Conservation (phyloP, 23 tunicate species). For the Halocynthia aurantium region DNA sequence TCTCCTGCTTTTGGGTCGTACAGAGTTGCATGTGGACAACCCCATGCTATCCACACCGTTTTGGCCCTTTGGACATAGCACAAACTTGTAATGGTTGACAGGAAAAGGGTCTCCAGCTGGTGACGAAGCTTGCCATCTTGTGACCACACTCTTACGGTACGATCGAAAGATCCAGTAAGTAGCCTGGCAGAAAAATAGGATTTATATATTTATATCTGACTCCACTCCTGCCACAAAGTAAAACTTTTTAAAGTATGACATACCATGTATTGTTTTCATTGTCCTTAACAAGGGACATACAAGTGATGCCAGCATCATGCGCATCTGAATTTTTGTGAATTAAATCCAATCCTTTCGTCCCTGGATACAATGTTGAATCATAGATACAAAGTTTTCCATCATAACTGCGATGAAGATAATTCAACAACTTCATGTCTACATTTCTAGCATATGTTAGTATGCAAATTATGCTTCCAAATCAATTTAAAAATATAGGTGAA, state of each 20-base stretch:
- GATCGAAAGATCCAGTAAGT: slow-evolving; percentile 88
- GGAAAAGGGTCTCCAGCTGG: slow-evolving; percentile 63
- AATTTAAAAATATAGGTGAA: too few species aligned
- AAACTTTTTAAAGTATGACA: background rate
- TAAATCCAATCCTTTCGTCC: slow-evolving; percentile 66
- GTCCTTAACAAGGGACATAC: slow-evolving; percentile 84
- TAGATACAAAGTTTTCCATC: slow-evolving; percentile 86
- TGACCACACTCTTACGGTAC: slow-evolving; percentile 89
- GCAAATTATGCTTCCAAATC: too few species aligned
- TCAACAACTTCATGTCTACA: background rate
- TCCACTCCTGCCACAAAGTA: background rate
- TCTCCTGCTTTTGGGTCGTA: slow-evolving; percentile 95
- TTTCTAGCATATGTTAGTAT: too few species aligned
- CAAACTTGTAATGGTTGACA: slow-evolving; percentile 62
- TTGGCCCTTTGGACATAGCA: slow-evolving; percentile 77
- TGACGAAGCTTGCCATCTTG: slow-evolving; percentile 89
- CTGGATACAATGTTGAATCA: slow-evolving; percentile 89
- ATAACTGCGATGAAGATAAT: slow-evolving; percentile 33
- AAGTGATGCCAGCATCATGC: slow-evolving; percentile 89
- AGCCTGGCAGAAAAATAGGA: slow-evolving; percentile 38
- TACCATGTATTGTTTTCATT: slow-evolving; percentile 93
- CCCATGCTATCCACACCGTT: slow-evolving; percentile 88
- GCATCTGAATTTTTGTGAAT: slow-evolving; percentile 51
- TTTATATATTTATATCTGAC: background rate
- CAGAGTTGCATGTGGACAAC: slow-evolving; percentile 47